A percentile compares a stretch with the other conserved stretches of the same genome.
Conservation (phyloP, 2,113 vertebrate species). For the Sphyrna mokarran region DNA sequence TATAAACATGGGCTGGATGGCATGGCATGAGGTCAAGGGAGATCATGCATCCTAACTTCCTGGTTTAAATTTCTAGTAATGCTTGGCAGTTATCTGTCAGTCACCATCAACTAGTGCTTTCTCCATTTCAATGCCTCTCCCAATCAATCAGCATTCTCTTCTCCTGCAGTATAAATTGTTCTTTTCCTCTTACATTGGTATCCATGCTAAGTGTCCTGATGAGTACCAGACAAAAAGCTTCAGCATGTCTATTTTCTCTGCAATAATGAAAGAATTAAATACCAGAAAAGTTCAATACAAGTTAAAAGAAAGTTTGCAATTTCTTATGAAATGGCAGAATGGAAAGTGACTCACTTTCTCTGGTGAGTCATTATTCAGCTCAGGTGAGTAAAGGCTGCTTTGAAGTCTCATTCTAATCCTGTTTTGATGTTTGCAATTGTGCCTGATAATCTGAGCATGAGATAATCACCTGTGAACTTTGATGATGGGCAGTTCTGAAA, state of each 20-base stretch:
- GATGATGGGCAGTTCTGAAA: not conserved
- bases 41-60: no score
- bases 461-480: not conserved
- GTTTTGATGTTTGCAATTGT: not conserved
- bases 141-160: no score
- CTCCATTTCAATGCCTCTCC: no score
- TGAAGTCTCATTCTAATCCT: not conserved
- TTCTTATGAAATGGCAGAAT: not conserved
- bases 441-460: not conserved
- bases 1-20: no score
- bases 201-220: not conserved
- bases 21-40: no score
- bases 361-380: not conserved
- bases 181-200: no score
- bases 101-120: no score
- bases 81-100: no score
- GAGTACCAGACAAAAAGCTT: no score
- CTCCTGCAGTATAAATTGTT: no score
- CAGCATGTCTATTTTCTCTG: no score
- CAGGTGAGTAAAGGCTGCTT: not conserved
- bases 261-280: not conserved
- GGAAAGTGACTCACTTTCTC: not conserved
- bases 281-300: not conserved
- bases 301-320: not conserved
- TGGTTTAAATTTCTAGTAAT: no score